A percentile compares a stretch with the other conserved stretches of the same genome.
Evolutionary conservation across 2,113 vertebrate genomes (phyloP).

Genomic region (Vombatus ursinus): DNA sequence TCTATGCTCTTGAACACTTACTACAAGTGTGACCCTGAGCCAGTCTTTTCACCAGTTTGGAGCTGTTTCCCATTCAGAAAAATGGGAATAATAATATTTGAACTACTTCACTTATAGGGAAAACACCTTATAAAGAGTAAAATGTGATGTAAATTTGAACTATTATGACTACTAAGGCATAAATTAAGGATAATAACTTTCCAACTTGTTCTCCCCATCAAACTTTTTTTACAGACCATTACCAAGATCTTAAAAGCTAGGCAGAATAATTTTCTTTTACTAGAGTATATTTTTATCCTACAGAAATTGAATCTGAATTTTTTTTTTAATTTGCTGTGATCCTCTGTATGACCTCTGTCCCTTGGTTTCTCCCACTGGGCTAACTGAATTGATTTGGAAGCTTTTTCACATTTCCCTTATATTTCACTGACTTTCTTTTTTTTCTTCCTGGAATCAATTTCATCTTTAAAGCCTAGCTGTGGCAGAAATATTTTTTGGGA

Average conservation of each 20-base stretch:
- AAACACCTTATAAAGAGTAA: neutral
- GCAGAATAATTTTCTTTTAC: slow-evolving; percentile 24
- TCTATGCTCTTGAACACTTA: neutral
- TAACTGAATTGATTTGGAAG: neutral
- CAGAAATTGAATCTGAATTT: slow-evolving; percentile 1
- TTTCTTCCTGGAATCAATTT: slow-evolving; percentile 6
- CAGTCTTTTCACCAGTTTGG: neutral
- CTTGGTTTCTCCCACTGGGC: neutral
- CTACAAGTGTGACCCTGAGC: neutral
- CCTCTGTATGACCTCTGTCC: neutral
- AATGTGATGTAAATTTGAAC: neutral
- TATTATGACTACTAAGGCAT: neutral
- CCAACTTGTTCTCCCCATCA: neutral
- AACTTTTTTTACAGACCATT: neutral
- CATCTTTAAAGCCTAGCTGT: slow-evolving; percentile 53
- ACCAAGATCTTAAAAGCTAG: neutral
- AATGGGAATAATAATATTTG: neutral
- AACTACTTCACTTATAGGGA: neutral
- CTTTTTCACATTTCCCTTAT: neutral
- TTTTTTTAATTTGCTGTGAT: slow-evolving; percentile 10
- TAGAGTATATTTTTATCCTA: slow-evolving; percentile 1
- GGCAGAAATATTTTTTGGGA: neutral
- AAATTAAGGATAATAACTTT: neutral
- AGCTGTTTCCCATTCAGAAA: neutral
- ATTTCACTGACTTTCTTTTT: neutral